Conservation (phyloP, 2,888 invertebrate species). For the Beris morrisii region DNA sequence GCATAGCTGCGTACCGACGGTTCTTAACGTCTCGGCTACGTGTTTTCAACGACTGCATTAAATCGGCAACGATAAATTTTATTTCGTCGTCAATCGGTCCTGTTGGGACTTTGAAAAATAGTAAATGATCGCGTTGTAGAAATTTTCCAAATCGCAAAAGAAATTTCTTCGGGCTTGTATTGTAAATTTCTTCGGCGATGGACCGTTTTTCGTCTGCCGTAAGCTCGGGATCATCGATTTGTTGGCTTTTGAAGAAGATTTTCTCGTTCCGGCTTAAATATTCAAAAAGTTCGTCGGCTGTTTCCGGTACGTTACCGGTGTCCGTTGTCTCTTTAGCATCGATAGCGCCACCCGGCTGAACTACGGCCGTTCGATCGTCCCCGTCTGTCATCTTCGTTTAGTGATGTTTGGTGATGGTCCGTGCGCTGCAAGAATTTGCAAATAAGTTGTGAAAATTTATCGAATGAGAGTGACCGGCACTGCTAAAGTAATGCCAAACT, state of each 20-base stretch:
- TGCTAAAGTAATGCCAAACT: background rate
- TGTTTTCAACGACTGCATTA: slow-evolving; percentile 61
- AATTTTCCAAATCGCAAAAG: slow-evolving; percentile 75
- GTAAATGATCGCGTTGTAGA: slow-evolving; percentile 68
- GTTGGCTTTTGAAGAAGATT: slow-evolving; percentile 77
- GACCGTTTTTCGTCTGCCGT: slow-evolving; percentile 67
- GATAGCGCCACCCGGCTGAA: slow-evolving; percentile 14
- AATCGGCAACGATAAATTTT: slow-evolving; percentile 64
- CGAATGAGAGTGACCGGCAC: no score
- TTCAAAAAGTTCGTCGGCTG: slow-evolving; percentile 56
- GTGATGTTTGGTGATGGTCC: background rate
- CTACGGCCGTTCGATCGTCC: background rate
- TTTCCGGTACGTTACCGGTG: background rate
- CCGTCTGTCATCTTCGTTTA: slow-evolving; percentile 25
- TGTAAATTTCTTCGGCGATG: slow-evolving; percentile 67
- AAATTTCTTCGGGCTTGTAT: slow-evolving; percentile 70
- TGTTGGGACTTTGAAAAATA: slow-evolving; percentile 63
- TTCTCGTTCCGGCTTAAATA: slow-evolving; percentile 46
- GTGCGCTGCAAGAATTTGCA: no score
- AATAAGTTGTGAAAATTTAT: no score
- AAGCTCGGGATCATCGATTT: slow-evolving; percentile 75
- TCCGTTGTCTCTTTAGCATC: background rate
- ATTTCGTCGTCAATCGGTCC: slow-evolving; percentile 59
- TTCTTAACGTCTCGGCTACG: slow-evolving; percentile 69
- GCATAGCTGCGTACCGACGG: slow-evolving; percentile 78